Percentiles rank a stretch among this genome's conserved stretches.
These are phyloP conservation scores for Myotis yumanensis DNA, from an alignment of 2,113 vertebrate genomes.

Conservation along the genomic window DNA sequence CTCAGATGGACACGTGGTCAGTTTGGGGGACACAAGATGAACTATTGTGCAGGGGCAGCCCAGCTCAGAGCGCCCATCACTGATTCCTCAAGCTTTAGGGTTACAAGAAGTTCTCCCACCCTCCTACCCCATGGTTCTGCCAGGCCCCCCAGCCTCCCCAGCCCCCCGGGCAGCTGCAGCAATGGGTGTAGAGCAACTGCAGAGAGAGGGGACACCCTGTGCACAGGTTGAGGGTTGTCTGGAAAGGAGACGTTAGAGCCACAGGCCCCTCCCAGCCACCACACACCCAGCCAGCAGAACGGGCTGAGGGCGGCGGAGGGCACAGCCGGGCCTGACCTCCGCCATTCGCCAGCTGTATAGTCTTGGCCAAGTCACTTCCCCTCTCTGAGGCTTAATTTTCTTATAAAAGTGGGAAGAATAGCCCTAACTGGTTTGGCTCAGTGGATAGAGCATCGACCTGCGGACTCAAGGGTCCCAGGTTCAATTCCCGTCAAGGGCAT, in stretches of 20 bases:
- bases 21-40: background rate
- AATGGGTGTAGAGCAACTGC: background rate
- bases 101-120: slow-evolving; percentile 40
- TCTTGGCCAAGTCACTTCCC: background rate
- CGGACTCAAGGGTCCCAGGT: too few relatives aligned
- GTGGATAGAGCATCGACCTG: too few relatives aligned
- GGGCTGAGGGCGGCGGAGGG: background rate
- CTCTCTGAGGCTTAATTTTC: background rate
- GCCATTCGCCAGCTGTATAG: background rate
- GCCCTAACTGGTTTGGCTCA: too few relatives aligned
- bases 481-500: too few relatives aligned
- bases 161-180: background rate
- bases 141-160: too few relatives aligned
- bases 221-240: background rate
- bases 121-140: background rate
- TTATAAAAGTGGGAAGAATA: background rate
- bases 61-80: background rate
- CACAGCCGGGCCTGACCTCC: background rate
- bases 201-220: fast-evolving
- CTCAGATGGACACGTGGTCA: background rate
- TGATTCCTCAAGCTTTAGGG: slow-evolving; percentile 13
- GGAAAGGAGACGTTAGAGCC: background rate
- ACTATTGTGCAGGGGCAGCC: background rate
- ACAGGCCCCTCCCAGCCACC: too few relatives aligned
- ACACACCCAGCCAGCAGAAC: background rate